Percentiles rank a stretch among this genome's conserved stretches.
phyloP scores from a whole-genome alignment of 2,888 invertebrate genomes.

The Sarcophaga rosellei region DNA sequence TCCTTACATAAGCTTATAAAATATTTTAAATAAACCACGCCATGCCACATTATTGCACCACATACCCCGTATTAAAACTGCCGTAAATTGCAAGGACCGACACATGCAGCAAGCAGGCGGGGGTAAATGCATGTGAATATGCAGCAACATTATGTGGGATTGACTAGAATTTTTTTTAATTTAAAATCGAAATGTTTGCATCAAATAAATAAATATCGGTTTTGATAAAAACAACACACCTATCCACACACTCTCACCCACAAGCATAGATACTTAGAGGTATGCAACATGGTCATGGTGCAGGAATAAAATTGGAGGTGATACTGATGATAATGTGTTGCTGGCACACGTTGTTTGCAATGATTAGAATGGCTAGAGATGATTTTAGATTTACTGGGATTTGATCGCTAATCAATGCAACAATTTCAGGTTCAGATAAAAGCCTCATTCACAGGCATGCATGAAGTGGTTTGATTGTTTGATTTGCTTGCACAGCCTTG shows the following conservation, averaged over 20 bases:
- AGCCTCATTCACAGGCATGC: neutral
- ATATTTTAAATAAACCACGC: neutral
- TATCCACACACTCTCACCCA: conserved; percentile 3
- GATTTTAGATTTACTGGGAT: neutral
- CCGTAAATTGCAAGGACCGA: conserved; percentile 19
- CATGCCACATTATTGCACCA: neutral
- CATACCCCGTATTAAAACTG: neutral
- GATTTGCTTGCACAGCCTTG: neutral
- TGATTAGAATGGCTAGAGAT: neutral
- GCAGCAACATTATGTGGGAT: neutral
- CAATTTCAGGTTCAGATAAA: neutral
- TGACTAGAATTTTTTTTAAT: neutral
- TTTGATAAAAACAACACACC: conserved; percentile 26
- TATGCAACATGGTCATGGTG: too few species aligned
- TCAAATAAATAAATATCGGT: conserved; percentile 48
- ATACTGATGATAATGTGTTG: neutral
- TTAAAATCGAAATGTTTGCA: neutral
- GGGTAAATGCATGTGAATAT: neutral
- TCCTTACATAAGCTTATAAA: conserved; percentile 29
- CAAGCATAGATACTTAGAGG: too few species aligned
- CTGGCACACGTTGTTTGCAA: neutral
- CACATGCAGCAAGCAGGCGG: neutral
- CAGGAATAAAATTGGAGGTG: neutral
- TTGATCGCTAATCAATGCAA: neutral
- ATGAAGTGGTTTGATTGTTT: neutral